Conservation (phyloP, 2,888 invertebrate genomes). For the Amphipyra tragopoginis region DNA sequence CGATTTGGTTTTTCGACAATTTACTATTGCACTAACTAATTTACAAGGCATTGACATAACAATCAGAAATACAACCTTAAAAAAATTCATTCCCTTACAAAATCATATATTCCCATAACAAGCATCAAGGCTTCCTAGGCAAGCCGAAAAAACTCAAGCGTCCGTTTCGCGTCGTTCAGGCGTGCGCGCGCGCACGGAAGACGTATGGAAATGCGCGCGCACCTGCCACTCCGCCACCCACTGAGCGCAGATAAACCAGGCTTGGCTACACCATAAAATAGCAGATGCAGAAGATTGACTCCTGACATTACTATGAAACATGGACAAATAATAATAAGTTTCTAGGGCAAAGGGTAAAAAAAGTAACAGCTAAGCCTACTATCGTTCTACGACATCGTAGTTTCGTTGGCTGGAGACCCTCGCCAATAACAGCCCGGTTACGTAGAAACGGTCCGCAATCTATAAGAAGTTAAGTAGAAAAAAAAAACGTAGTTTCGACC, state of each 20-base stretch:
- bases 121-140: conserved; percentile 16
- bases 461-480: too few relatives aligned
- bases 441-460: too few relatives aligned
- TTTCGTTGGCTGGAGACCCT: too few relatives aligned
- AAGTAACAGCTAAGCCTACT: too few relatives aligned
- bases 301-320: background rate
- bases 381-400: too few relatives aligned
- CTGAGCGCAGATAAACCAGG: conserved; percentile 56
- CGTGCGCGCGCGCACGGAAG: conserved; percentile 53
- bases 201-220: conserved; percentile 64
- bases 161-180: conserved; percentile 20
- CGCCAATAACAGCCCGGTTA: too few relatives aligned
- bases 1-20: too few relatives aligned
- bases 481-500: too few relatives aligned
- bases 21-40: too few relatives aligned
- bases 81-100: conserved; percentile 5
- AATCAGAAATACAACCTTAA: background rate
- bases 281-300: conserved; percentile 17
- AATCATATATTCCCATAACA: conserved; percentile 21
- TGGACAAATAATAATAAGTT: background rate
- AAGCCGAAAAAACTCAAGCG: conserved; percentile 41
- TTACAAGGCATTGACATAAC: background rate
- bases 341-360: background rate
- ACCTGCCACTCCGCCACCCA: conserved; percentile 64
- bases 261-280: conserved; percentile 17